Conservation (phyloP, 2,888 invertebrate species). For the Meloe dianella region DNA sequence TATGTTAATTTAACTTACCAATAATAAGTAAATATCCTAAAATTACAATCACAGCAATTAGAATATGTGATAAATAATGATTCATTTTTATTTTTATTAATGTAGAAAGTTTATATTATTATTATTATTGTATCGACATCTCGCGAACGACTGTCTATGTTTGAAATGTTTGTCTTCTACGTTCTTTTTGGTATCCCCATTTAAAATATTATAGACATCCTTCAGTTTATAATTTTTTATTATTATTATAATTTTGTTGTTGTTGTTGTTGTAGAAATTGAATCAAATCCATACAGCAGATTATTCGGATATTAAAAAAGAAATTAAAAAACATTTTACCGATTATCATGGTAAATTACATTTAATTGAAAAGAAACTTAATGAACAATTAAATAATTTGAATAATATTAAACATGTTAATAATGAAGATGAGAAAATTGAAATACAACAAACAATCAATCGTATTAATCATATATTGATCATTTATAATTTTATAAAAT, state of each 20-base stretch:
- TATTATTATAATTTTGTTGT: conserved; percentile 3
- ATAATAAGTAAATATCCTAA: conserved; percentile 54
- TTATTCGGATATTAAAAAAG: conserved; percentile 28
- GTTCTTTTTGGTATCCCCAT: conserved; percentile 26
- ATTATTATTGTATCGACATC: conserved; percentile 46
- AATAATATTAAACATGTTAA: neutral
- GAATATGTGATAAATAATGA: conserved; percentile 42
- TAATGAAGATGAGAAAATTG: conserved; percentile 12
- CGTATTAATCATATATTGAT: conserved; percentile 12
- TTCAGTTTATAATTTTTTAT: conserved; percentile 17
- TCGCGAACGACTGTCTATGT: conserved; percentile 43
- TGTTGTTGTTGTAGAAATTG: conserved; percentile 39
- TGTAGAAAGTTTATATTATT: conserved; percentile 36
- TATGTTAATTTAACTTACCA: conserved; percentile 43
- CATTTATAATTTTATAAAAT: too few relatives aligned
- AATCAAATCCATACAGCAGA: conserved; percentile 20
- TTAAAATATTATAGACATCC: conserved; percentile 17
- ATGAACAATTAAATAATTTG: conserved; percentile 37
- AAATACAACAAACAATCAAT: conserved; percentile 11
- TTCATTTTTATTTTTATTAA: conserved; percentile 34
- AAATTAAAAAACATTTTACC: conserved; percentile 63
- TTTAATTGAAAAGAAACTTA: conserved; percentile 61
- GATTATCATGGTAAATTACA: conserved; percentile 63
- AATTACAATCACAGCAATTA: conserved; percentile 52
- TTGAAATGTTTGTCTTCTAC: conserved; percentile 28